Base-by-base conservation (phyloP, 2,888 invertebrate species). In the Limnephilus auricula region DNA sequence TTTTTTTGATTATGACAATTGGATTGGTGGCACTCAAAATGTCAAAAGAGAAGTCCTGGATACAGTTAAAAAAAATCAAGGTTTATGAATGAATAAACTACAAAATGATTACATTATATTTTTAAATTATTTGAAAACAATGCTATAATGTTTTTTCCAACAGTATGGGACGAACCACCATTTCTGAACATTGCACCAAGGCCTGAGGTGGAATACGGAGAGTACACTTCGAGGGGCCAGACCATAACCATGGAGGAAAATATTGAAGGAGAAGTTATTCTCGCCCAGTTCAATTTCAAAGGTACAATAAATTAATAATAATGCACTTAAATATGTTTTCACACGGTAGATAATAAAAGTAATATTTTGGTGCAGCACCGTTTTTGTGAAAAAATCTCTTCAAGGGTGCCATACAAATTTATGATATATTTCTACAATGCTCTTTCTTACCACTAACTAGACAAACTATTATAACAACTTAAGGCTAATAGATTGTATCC, bases 261-360 rank as follows among this genome's bases (percentile, higher is more conserved):
- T 93, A 95, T 96, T 13, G 94, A 93, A 10, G 95, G 94, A 6
- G 94, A 95, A 0, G 95, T 96, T 1, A 92, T 94, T 18, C 95
- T 96, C 18, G 96, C 96, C 0, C 94, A 94, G 92, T 94, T 96
- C 0, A 96, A 96, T 93, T 96, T 96, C 93, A 91, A 94, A 90
- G 96, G 96, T 95, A 65, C 6, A 65, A 9, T 65, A 65, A 9
- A n/a, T 65, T 25, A 65, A n/a, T 65, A 50, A 50, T 50, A 50
- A 18, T 50, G n/a, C 79, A 79, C 6, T 30, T 79, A 80, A 10
- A 5, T 80, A 5, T 80, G 30, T 80, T 2, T 79, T 31, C 30
- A 79, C 12, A 79, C n/a, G n/a, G 13, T 79, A 25, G 9, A n/a
- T 79, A 79, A 4, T n/a, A n/a, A n/a, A n/a, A n/a, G n/a, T n/a